A percentile compares a stretch with the other conserved stretches of the same genome.
phyloP scores from a whole-genome alignment of 1,140 invertebrate species.

The Drosophila erecta region DNA sequence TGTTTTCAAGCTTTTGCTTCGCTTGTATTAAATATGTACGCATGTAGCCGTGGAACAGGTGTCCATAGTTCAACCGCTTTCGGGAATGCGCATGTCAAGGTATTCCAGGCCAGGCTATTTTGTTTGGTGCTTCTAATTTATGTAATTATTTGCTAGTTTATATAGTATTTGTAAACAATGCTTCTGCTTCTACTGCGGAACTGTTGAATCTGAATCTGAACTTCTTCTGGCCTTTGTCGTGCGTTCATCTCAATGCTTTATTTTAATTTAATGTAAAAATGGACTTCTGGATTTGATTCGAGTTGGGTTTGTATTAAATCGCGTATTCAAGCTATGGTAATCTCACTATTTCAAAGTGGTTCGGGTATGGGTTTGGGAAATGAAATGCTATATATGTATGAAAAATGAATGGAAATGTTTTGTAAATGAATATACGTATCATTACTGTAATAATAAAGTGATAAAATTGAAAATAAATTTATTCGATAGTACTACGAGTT shows the following conservation, averaged over 20 bases:
- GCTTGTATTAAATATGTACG: neutral
- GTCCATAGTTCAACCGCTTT: constrained; percentile 5
- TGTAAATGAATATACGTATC: constrained; percentile 6
- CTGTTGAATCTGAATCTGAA: no score
- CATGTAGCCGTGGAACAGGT: neutral
- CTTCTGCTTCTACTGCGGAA: no score
- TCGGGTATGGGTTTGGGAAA: neutral
- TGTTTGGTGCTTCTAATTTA: neutral
- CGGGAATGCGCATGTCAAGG: neutral
- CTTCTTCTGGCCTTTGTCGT: neutral
- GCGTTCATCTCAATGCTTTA: constrained; percentile 4
- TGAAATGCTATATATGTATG: neutral
- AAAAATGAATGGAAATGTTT: constrained; percentile 4
- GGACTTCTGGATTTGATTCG: neutral
- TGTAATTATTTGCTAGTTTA: neutral
- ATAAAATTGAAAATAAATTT: neutral
- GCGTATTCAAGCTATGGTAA: neutral
- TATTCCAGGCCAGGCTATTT: neutral
- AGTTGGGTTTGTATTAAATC: constrained; percentile 1
- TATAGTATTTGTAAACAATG: neutral
- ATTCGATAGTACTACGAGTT: neutral
- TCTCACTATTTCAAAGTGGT: constrained; percentile 1
- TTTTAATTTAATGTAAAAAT: neutral
- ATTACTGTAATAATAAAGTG: neutral
- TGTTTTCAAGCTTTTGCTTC: neutral